These are phyloP conservation scores for Acanthosoma haemorrhoidale DNA, from an alignment of 2,888 invertebrate species.

Conservation along the genomic window DNA sequence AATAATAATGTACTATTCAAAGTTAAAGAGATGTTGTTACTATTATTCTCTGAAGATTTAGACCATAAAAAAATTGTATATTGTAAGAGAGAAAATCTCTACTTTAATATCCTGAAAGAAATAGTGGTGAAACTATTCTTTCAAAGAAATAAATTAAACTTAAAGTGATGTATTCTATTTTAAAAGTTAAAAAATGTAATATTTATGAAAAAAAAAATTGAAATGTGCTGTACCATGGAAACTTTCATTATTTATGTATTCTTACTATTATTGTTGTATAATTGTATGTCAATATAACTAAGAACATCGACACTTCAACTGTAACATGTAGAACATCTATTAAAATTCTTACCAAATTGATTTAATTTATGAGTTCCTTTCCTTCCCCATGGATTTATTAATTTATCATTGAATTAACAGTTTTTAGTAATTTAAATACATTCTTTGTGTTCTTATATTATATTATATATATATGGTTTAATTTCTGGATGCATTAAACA, in stretches of 20 bases:
- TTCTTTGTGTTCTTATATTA: too few relatives aligned
- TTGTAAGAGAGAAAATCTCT: neutral
- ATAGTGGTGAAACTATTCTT: neutral
- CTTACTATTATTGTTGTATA: slow-evolving; percentile 19
- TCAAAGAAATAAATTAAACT: too few relatives aligned
- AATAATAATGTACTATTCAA: slow-evolving; percentile 7
- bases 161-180: neutral
- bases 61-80: neutral
- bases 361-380: too few relatives aligned
- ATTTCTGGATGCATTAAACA: too few relatives aligned
- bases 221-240: neutral
- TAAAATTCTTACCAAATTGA: slow-evolving; percentile 14
- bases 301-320: slow-evolving; percentile 2
- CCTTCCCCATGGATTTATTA: too few relatives aligned
- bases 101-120: neutral
- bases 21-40: neutral
- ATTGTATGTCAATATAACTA: slow-evolving; percentile 19
- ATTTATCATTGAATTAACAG: too few relatives aligned
- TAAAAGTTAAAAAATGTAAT: neutral
- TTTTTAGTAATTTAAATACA: too few relatives aligned
- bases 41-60: too few relatives aligned
- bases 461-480: too few relatives aligned
- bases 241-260: slow-evolving; percentile 19
- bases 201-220: neutral
- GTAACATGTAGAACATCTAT: slow-evolving; percentile 19